Conservation (phyloP, 2,113 vertebrate genomes). For the Petrocephalus microphthalmus region DNA sequence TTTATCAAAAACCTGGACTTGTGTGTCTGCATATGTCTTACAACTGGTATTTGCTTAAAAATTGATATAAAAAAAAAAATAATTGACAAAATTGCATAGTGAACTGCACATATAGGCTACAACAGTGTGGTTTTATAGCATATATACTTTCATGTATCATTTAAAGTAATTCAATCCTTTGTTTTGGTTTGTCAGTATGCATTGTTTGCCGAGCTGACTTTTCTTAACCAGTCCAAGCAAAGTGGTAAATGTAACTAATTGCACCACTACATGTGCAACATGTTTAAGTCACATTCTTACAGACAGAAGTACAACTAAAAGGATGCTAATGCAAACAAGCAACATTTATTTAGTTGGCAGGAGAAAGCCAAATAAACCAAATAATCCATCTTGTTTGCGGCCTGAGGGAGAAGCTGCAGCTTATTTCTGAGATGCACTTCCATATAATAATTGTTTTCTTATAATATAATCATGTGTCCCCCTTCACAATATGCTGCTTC, state of each 20-base stretch:
- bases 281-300: not conserved
- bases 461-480: not conserved
- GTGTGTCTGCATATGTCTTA: not conserved
- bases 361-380: not conserved
- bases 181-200: not conserved
- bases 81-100: not conserved
- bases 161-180: not conserved
- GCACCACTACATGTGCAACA: not conserved
- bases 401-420: not conserved
- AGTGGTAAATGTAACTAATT: not conserved
- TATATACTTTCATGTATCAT: not conserved
- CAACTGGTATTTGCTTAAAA: not conserved
- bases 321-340: not conserved
- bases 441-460: not conserved
- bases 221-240: not conserved
- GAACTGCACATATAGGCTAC: not conserved
- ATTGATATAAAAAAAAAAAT: no score
- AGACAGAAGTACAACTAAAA: not conserved
- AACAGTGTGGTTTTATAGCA: not conserved
- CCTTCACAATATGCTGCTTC: not conserved
- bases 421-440: not conserved
- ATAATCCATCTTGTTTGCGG: not conserved
- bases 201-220: not conserved
- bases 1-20: not conserved
- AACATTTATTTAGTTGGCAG: not conserved